A percentile compares a stretch with the other conserved stretches of the same genome.
Conservation (phyloP, 2,888 invertebrate genomes). For the Oscheius sp. region DNA sequence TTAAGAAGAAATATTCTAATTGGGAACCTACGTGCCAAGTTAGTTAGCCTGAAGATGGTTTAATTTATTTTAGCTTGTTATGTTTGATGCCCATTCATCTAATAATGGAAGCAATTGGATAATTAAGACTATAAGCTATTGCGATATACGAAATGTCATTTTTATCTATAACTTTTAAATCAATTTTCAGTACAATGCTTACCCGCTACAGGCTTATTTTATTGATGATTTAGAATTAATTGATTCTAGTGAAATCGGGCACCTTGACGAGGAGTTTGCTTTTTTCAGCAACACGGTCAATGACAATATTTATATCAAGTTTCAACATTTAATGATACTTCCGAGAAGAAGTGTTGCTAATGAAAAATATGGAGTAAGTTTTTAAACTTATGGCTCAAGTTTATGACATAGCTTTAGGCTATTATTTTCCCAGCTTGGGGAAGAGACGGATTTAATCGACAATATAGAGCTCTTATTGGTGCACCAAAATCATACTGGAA, state of each 20-base stretch:
- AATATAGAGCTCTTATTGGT: background rate
- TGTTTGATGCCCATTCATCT: conserved; percentile 5
- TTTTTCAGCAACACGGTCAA: background rate
- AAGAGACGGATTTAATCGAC: background rate
- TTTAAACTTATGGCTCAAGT: too few species aligned
- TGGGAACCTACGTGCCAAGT: conserved; percentile 19
- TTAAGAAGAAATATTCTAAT: conserved; percentile 11
- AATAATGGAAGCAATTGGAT: conserved; percentile 10
- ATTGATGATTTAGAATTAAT: background rate
- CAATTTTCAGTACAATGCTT: background rate
- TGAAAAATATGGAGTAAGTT: background rate
- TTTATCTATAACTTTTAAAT: background rate
- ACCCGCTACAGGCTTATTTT: conserved; percentile 15
- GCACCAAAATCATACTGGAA: background rate
- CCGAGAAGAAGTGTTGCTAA: background rate
- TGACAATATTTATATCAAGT: background rate
- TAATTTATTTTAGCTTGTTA: conserved; percentile 6
- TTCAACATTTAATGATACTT: background rate
- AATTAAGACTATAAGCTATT: conserved; percentile 1
- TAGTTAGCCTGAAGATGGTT: background rate
- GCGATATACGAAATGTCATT: too few species aligned
- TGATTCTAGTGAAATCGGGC: background rate
- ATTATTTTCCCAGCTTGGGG: background rate
- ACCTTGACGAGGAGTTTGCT: background rate
- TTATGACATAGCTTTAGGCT: background rate